Percentiles rank a stretch among this genome's conserved stretches.
phyloP scores from a whole-genome alignment of 2,888 invertebrate species.

The Ceramica pisi region DNA sequence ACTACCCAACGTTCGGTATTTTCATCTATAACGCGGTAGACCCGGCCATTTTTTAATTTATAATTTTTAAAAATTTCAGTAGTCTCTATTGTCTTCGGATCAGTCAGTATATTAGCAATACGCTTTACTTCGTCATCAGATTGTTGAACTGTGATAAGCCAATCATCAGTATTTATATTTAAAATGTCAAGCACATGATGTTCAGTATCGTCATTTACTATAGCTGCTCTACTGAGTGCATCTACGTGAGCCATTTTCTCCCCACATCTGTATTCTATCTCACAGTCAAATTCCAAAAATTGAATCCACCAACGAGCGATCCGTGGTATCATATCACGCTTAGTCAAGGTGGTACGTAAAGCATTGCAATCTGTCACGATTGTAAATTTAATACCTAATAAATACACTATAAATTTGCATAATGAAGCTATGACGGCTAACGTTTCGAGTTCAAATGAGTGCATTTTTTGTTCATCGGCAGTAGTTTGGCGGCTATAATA shows the following conservation, averaged over 20 bases:
- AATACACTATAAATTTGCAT: no score
- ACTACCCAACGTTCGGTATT: conserved; percentile 1
- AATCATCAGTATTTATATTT: conserved; percentile 21
- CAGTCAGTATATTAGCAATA: not conserved
- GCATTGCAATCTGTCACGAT: no score
- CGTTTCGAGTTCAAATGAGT: no score
- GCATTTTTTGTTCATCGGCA: not conserved
- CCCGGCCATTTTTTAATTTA: conserved; percentile 46
- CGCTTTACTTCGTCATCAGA: not conserved
- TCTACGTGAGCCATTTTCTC: conserved; percentile 65
- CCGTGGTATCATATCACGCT: conserved; percentile 27
- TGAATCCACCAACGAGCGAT: conserved; percentile 45
- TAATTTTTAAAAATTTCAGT: conserved; percentile 52
- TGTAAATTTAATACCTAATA: no score
- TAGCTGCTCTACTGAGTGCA: conserved; percentile 64
- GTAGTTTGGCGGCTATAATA: not conserved
- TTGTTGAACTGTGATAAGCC: not conserved
- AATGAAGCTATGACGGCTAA: no score
- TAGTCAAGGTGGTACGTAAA: no score
- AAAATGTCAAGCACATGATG: not conserved
- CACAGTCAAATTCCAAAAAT: conserved; percentile 67
- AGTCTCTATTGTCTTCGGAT: not conserved
- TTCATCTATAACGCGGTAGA: conserved; percentile 39
- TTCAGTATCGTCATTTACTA: not conserved
- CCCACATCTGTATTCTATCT: conserved; percentile 65